These are phyloP conservation scores for Lycaon pictus DNA, from an alignment of 2,113 vertebrate genomes.

Conservation along the genomic window DNA sequence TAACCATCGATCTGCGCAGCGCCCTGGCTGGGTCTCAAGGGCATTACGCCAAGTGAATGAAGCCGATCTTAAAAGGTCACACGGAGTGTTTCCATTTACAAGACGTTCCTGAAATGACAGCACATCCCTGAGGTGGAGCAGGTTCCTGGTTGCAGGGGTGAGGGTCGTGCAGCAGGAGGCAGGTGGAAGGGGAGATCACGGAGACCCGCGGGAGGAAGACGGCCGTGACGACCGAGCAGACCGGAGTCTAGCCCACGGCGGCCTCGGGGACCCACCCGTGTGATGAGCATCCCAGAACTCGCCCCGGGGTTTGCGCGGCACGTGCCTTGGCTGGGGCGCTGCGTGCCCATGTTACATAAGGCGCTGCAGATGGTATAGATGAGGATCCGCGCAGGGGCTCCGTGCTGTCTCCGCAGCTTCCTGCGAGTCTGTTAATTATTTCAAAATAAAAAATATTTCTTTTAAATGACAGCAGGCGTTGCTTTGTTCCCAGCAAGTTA, in stretches of 20 bases:
- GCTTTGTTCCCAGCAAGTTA: not conserved
- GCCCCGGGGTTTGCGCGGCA: fast-evolving
- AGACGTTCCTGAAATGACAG: not conserved
- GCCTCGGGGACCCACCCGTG: not conserved
- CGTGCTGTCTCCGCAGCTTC: not conserved
- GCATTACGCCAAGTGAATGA: fast-evolving
- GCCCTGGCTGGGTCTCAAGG: fast-evolving
- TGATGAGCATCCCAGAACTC: not conserved
- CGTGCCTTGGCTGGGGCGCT: fast-evolving
- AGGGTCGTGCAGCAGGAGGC: fast-evolving
- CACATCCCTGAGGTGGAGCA: not conserved
- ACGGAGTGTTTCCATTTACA: fast-evolving
- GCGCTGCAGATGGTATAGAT: fast-evolving
- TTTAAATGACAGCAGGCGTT: not conserved
- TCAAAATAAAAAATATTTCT: not conserved
- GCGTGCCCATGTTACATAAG: fast-evolving
- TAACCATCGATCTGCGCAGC: fast-evolving
- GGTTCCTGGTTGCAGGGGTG: not conserved
- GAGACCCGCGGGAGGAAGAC: not conserved
- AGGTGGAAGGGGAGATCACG: not conserved
- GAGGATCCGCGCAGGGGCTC: not conserved
- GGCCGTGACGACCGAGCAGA: not conserved
- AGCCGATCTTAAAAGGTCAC: not conserved
- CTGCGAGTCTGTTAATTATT: fast-evolving
- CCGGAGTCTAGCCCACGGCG: fast-evolving